Evolutionary conservation across 30 jellyfish, hydroid and myxozoan species (phyloP).

Genomic region (Morbakka virulenta): DNA sequence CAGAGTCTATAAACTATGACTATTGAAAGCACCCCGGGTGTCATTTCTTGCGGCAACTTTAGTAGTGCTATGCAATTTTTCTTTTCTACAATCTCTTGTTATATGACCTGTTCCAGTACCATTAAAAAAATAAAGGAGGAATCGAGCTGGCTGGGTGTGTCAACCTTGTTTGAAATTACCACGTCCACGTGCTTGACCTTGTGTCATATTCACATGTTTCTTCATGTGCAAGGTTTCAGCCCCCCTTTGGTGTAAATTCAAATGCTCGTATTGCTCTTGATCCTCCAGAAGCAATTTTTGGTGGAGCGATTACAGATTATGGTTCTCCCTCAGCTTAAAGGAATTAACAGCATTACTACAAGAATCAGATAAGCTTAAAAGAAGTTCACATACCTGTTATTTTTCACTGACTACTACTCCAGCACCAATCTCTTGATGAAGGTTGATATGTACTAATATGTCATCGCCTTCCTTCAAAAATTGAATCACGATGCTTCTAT

Average conservation of each 20-base stretch:
- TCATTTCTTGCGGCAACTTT: not conserved
- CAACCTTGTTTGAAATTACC: not conserved
- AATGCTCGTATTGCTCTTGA: not conserved
- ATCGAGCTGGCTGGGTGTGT: not conserved
- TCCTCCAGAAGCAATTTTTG: not conserved
- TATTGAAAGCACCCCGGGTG: no score
- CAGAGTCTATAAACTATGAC: not conserved
- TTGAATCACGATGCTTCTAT: not conserved
- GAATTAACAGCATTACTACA: not conserved
- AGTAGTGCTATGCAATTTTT: not conserved
- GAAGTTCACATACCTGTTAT: not conserved
- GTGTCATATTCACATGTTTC: not conserved
- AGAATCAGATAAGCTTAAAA: not conserved
- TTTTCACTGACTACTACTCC: not conserved
- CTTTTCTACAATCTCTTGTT: not conserved
- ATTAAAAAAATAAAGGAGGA: not conserved
- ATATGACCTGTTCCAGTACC: not conserved
- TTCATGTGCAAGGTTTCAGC: not conserved
- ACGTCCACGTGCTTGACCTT: not conserved
- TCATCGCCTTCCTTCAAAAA: not conserved
- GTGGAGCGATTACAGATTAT: not conserved
- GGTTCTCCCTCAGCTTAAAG: not conserved
- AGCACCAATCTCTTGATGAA: not conserved
- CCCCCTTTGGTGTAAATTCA: not conserved
- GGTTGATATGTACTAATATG: not conserved